Percentiles rank a stretch among this genome's conserved stretches.
Evolutionary conservation across 1,140 invertebrate genomes (phyloP).

Genomic region (Tetramorium simillimum): DNA sequence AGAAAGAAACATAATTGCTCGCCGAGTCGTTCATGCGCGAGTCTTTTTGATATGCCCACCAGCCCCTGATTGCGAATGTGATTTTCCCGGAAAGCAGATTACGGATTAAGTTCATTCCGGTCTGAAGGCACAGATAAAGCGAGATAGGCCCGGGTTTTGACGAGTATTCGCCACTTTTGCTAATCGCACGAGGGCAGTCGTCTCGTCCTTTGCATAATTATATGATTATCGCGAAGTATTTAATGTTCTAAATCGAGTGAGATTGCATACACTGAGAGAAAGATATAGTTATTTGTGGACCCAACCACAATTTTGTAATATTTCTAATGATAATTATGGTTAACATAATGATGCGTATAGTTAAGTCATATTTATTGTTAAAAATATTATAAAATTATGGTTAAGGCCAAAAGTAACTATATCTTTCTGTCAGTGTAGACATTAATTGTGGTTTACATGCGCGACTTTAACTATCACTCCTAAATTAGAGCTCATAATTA

Average conservation of each 20-base stretch:
- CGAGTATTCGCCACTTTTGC: conserved; percentile 49
- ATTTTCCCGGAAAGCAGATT: conserved; percentile 81
- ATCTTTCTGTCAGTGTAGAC: too few species aligned
- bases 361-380: too few species aligned
- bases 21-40: conserved; percentile 77
- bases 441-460: too few species aligned
- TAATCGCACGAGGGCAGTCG: conserved; percentile 50
- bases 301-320: too few species aligned
- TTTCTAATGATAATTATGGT: too few species aligned
- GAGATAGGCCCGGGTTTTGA: conserved; percentile 25
- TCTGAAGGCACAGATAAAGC: conserved; percentile 25
- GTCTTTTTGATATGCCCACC: conserved; percentile 80
- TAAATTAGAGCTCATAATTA: too few species aligned
- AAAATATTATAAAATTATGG: too few species aligned
- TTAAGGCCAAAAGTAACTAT: too few species aligned
- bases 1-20: conserved; percentile 78
- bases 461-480: too few species aligned
- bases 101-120: conserved; percentile 77
- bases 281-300: too few species aligned
- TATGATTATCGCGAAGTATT: not conserved
- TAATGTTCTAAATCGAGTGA: not conserved
- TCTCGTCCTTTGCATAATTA: conserved; percentile 19
- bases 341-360: too few species aligned
- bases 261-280: not conserved
- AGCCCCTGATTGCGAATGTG: conserved; percentile 81